Conservation (phyloP, 1,140 invertebrate genomes). For the Anastrepha obliqua region DNA sequence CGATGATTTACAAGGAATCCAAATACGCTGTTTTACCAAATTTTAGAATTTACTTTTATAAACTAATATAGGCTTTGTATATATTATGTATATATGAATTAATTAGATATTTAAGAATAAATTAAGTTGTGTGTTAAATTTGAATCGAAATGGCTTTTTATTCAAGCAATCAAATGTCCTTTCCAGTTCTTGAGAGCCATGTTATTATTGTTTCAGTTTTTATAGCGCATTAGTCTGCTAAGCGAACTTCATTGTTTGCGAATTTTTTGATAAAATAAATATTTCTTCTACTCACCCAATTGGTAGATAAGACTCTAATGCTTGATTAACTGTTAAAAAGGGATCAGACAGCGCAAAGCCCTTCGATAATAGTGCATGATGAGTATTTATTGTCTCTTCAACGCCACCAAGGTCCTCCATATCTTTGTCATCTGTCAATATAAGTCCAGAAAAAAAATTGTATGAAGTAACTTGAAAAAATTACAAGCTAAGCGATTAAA, state of each 20-base stretch:
- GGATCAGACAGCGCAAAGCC: constrained; percentile 90
- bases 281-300: constrained; percentile 81
- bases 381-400: constrained; percentile 84
- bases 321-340: constrained; percentile 90
- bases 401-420: constrained; percentile 83
- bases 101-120: not conserved
- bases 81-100: not conserved
- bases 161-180: not conserved
- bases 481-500: not conserved
- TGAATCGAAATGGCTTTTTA: not conserved
- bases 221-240: too few relatives aligned
- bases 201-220: too few relatives aligned
- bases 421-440: constrained; percentile 80
- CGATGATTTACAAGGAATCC: constrained; percentile 11
- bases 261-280: not conserved
- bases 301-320: constrained; percentile 91
- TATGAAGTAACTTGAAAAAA: constrained; percentile 49
- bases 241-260: too few relatives aligned
- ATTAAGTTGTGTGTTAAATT: not conserved
- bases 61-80: not conserved
- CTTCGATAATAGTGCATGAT: constrained; percentile 87
- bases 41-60: constrained; percentile 8
- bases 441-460: constrained; percentile 53
- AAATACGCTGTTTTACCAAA: constrained; percentile 55
- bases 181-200: too few relatives aligned